Evolutionary conservation across 2,888 invertebrate genomes (phyloP).

Genomic region (Tanaodytes sp.): DNA sequence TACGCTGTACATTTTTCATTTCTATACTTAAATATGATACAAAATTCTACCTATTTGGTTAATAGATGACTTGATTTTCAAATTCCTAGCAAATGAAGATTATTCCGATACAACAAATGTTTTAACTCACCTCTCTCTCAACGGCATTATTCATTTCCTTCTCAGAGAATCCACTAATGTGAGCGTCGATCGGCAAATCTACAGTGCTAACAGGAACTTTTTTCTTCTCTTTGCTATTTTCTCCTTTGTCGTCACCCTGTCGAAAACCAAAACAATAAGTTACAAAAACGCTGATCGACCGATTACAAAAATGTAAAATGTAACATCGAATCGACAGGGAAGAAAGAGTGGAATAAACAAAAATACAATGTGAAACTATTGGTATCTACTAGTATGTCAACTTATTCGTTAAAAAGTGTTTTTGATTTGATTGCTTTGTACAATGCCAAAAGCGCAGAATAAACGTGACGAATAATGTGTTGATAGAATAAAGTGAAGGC

Average conservation of each 20-base stretch:
- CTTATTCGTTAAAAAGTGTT: too few species aligned
- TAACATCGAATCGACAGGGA: neutral
- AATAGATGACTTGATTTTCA: too few species aligned
- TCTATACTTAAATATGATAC: too few species aligned
- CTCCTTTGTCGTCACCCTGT: constrained; percentile 72
- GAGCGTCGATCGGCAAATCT: constrained; percentile 88
- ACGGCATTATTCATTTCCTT: constrained; percentile 82
- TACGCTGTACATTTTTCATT: too few species aligned
- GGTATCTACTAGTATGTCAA: too few species aligned
- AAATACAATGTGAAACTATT: constrained; percentile 25
- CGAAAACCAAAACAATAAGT: constrained; percentile 36
- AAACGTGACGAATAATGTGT: too few species aligned
- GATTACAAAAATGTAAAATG: neutral
- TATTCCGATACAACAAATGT: neutral
- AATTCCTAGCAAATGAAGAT: too few species aligned
- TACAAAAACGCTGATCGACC: too few species aligned
- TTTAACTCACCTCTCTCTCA: constrained; percentile 82
- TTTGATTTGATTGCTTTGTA: too few species aligned
- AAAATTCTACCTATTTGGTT: too few species aligned
- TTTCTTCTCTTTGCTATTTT: constrained; percentile 81
- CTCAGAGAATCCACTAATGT: constrained; percentile 81
- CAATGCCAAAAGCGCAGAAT: too few species aligned
- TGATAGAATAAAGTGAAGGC: too few species aligned
- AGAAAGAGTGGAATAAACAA: neutral
- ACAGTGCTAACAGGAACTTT: constrained; percentile 86